Evolutionary conservation across 2,888 invertebrate species (phyloP), one percentile per base, ranked within the genome.

Genomic region (Sipha maydis): DNA sequence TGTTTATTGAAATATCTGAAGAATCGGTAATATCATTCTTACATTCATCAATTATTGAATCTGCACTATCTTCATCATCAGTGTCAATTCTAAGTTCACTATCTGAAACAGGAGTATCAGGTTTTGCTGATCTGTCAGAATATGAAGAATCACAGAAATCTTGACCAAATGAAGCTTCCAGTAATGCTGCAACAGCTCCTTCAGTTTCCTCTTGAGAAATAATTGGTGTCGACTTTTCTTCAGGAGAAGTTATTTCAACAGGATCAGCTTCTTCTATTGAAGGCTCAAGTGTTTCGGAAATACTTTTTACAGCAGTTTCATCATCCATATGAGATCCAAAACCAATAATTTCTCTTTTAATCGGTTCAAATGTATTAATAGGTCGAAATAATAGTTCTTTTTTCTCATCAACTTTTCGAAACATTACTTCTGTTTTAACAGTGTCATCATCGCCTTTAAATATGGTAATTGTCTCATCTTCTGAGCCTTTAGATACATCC

Each of bases 131-230:
- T 89, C 93, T 93, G 28, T 92, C 92, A 83, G 92, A 92, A 88
- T 92, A 92, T 0, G 92, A 92, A 89, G 92, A 92, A n/a, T 86
- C 77, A 69, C 92, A 92, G 78, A 90, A 90, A 54, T 89, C 89
- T 78, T 89, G 89, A 61, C 89, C 89, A 84, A 78, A 97, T 90
- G 97, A 96, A 92, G 97, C 97, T 48, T 96, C 97, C 86, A 97
- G 92, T 54, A 97, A 92, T 0, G 97, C 97, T 17, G 97, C 97
- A 0, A 97, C 97, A 0, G 97, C 97, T 92, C 97, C 97, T 92
- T 96, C 97, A 0, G 97, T 97, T 92, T 97, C 97, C 92, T 97
- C 97, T 92, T 97, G 97, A 0, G 97, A 97, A 91, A 97, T 97
- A 0, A 96, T 93, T 73, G 90, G 91, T 90, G 90, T 90, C 14